Base-by-base conservation (phyloP, 2,888 invertebrate species). In the Selenia dentaria region DNA sequence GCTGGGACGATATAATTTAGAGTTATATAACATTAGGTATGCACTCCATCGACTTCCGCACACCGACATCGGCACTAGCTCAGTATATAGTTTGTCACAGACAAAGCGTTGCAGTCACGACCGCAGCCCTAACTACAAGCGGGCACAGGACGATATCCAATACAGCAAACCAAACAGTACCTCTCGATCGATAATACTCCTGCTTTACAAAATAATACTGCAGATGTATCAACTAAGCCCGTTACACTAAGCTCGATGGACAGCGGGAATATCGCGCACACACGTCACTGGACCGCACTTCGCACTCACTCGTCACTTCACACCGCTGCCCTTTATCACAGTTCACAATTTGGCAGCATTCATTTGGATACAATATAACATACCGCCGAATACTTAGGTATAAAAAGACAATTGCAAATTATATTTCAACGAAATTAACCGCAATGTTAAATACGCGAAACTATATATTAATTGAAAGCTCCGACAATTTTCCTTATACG, bases 131-230 rank as follows among this genome's bases (percentile, higher is more conserved):
- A 84, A 77, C 84, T 84, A 85, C 84, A 83, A 85, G 84, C 84
- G 69, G 63, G 67, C 81, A 83, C 77, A 81, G 71, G 75, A 81
- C 81, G 83, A 86, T 84, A 88, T 80, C 87, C 88, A 88, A 87
- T 77, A 87, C 81, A 84, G 71, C 66, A 81, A 81, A 78, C 75
- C 74, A 73, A 75, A 80, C 69, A 61, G 73, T 87, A 87, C 87
- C 87, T 87, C 82, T 66, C 62, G 59, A 70, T 72, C n/a, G n/a
- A 72, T 67, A 62, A 68, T 68, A 59, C 70, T 71, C 70, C 72
- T 68, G 67, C 63, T 62, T 40, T 67, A 66, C 54, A 65, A 51
- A 45, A 46, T 64, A 70, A 70, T 67, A 67, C 64, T 62, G 64
- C 58, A 54, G 64, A 61, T 62, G 58, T 65, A 62, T 10, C 67